Conservation (phyloP, 2,888 invertebrate genomes). For the Trissolcus japonicus region DNA sequence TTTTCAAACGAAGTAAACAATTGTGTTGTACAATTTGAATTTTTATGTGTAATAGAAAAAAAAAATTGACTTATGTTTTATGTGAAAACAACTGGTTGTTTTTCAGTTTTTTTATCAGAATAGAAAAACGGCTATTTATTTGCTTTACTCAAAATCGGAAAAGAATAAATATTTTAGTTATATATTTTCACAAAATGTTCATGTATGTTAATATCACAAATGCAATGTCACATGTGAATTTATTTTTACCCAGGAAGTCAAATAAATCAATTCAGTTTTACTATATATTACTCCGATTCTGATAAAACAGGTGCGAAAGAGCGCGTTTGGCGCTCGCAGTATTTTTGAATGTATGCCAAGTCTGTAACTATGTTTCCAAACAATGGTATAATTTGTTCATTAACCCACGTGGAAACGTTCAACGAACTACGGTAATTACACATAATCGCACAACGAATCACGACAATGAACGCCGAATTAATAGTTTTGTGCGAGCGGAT, state of each 20-base stretch:
- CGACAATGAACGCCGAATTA: constrained; percentile 30
- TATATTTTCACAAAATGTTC: no score
- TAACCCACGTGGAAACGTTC: constrained; percentile 49
- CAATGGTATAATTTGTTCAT: constrained; percentile 46
- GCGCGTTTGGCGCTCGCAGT: constrained; percentile 32
- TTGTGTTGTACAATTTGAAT: neutral
- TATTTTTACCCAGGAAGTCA: no score
- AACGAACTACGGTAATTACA: constrained; percentile 34
- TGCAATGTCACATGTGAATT: no score
- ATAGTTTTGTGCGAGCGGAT: constrained; percentile 35
- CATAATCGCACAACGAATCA: constrained; percentile 25
- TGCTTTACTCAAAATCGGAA: no score
- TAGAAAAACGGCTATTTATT: no score
- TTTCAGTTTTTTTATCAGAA: no score
- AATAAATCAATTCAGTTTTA: no score
- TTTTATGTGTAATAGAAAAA: no score
- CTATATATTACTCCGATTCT: constrained; percentile 10
- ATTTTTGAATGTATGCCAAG: constrained; percentile 44
- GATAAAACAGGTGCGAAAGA: constrained; percentile 27
- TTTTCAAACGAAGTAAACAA: neutral
- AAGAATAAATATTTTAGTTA: no score
- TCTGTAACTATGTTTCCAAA: constrained; percentile 32
- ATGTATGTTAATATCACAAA: no score
- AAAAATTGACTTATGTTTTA: no score
- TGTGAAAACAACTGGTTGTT: no score